Conservation (phyloP, 2,888 invertebrate genomes). For the Calephelis perditalis region DNA sequence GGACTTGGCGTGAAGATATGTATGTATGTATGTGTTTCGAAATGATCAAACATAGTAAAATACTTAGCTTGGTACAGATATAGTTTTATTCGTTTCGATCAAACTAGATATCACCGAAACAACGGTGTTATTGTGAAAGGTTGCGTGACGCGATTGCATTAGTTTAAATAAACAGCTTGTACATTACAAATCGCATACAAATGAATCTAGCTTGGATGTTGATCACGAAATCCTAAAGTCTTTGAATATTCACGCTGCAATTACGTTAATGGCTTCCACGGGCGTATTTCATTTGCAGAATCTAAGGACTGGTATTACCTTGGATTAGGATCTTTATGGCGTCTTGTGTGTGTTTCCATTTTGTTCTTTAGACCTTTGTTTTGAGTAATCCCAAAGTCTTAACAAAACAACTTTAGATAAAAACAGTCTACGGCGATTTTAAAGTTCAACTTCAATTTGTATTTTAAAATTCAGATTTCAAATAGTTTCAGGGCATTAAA, state of each 20-base stretch:
- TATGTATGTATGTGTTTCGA: too few species aligned
- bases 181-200: conserved; percentile 36
- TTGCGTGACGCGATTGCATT: conserved; percentile 22
- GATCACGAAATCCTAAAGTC: conserved; percentile 37
- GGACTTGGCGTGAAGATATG: too few species aligned
- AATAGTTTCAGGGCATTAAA: too few species aligned
- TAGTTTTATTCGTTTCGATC: not conserved
- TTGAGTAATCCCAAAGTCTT: not conserved
- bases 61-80: not conserved
- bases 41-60: too few species aligned
- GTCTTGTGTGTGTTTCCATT: conserved; percentile 8
- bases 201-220: conserved; percentile 31
- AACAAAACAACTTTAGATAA: not conserved
- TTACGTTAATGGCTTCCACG: conserved; percentile 44
- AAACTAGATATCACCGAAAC: not conserved
- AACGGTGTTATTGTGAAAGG: not conserved
- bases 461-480: too few species aligned
- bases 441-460: too few species aligned
- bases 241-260: conserved; percentile 48
- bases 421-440: too few species aligned
- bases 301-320: conserved; percentile 27
- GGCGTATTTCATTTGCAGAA: conserved; percentile 35
- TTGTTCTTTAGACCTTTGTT: not conserved
- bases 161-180: conserved; percentile 21
- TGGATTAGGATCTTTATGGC: conserved; percentile 24